Conservation (phyloP, 2,888 invertebrate genomes). For the Blastobasis adustella region DNA sequence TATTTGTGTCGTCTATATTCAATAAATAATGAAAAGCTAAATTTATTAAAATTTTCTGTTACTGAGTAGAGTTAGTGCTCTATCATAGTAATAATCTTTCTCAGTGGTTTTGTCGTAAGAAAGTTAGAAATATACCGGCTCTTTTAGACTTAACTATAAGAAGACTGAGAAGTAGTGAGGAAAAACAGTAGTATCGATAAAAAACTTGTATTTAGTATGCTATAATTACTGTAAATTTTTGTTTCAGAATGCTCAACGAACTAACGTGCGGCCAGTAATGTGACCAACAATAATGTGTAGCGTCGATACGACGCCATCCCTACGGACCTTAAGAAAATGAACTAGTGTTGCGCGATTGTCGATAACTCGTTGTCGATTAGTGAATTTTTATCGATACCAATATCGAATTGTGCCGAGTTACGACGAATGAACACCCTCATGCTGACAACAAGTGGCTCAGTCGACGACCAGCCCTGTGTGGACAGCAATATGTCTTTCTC, state of each 20-base stretch:
- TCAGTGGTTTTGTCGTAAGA: too few relatives aligned
- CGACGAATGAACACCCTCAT: constrained; percentile 67
- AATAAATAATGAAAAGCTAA: too few relatives aligned
- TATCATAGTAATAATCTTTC: too few relatives aligned
- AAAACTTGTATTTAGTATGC: too few relatives aligned
- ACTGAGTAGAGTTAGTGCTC: too few relatives aligned
- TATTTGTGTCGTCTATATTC: too few relatives aligned
- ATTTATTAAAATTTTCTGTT: too few relatives aligned
- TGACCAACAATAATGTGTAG: constrained; percentile 39
- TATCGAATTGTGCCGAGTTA: not conserved
- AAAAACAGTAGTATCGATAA: too few relatives aligned
- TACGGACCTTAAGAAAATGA: constrained; percentile 28
- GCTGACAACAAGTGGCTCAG: constrained; percentile 59
- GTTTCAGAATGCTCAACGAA: constrained; percentile 40
- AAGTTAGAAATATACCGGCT: too few relatives aligned
- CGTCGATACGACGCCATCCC: constrained; percentile 44
- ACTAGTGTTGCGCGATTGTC: constrained; percentile 43
- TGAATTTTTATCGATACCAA: constrained; percentile 21
- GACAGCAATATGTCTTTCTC: constrained; percentile 67
- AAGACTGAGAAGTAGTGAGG: too few relatives aligned
- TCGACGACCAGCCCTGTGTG: constrained; percentile 62
- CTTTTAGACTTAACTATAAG: too few relatives aligned
- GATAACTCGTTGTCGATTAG: constrained; percentile 5
- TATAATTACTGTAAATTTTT: constrained; percentile 14
- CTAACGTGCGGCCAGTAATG: constrained; percentile 42